Evolutionary conservation across 2,888 invertebrate genomes (phyloP).

Genomic region (Phortica okadai): DNA sequence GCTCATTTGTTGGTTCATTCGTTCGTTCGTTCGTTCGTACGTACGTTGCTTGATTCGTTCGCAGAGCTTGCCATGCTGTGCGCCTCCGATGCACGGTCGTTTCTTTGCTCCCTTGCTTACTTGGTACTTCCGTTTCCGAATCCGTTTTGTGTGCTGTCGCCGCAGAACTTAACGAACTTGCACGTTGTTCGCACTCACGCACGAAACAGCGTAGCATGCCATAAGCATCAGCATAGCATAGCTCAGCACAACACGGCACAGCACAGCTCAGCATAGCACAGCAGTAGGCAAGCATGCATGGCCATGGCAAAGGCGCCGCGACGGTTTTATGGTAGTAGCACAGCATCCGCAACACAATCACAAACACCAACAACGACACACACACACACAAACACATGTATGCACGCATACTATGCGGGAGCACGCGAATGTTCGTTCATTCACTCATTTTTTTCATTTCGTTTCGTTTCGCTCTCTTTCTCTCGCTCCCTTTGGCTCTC

Average conservation of each 20-base stretch:
- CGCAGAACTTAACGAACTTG: slow-evolving; percentile 71
- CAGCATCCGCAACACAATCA: slow-evolving; percentile 20
- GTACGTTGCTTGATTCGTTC: slow-evolving; percentile 23
- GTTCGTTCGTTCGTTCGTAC: background rate
- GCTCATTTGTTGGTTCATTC: background rate
- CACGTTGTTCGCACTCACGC: slow-evolving; percentile 54
- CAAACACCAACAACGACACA: background rate
- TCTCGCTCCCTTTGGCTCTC: slow-evolving; percentile 37
- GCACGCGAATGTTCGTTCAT: background rate
- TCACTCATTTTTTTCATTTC: background rate
- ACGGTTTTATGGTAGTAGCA: slow-evolving; percentile 18
- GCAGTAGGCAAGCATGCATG: background rate
- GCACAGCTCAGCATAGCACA: background rate
- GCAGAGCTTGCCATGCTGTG: too few species aligned
- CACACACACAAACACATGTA: background rate
- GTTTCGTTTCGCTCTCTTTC: slow-evolving; percentile 25
- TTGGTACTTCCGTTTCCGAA: slow-evolving; percentile 70
- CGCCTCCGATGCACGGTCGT: slow-evolving; percentile 28
- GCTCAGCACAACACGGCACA: background rate
- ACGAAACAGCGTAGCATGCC: background rate
- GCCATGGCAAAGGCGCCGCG: background rate
- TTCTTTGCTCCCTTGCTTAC: slow-evolving; percentile 54
- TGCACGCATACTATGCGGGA: background rate
- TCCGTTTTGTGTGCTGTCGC: slow-evolving; percentile 71
- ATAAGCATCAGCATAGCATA: background rate